A percentile compares a stretch with the other conserved stretches of the same genome.
Conservation (phyloP, 2,888 invertebrate genomes). For the Drosophila testacea region DNA sequence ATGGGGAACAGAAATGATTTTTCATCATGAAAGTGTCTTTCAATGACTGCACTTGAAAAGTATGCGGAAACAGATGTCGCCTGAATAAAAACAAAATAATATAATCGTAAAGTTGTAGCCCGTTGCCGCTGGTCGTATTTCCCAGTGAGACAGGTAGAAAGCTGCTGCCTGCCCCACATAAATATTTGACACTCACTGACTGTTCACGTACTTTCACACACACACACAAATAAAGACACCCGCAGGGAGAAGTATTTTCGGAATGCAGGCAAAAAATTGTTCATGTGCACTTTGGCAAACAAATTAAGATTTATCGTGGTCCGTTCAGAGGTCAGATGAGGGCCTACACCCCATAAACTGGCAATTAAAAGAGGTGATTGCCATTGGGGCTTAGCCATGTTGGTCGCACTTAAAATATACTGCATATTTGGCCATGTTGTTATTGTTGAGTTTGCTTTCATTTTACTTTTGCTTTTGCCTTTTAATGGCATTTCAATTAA, state of each 20-base stretch:
- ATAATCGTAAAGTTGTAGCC: slow-evolving; percentile 26
- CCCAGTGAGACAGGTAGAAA: neutral
- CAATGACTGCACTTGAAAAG: slow-evolving; percentile 9
- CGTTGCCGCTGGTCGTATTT: neutral
- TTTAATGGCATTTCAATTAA: slow-evolving; percentile 73
- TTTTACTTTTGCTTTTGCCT: slow-evolving; percentile 24
- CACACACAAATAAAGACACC: slow-evolving; percentile 10
- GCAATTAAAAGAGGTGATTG: slow-evolving; percentile 34
- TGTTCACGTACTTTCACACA: slow-evolving; percentile 6
- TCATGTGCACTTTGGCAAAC: slow-evolving; percentile 71
- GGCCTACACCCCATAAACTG: slow-evolving; percentile 34
- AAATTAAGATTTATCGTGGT: slow-evolving; percentile 76
- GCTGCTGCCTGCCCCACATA: slow-evolving; percentile 19
- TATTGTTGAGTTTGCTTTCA: slow-evolving; percentile 6
- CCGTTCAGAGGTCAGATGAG: slow-evolving; percentile 32
- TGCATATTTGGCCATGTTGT: slow-evolving; percentile 38
- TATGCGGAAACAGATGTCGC: slow-evolving; percentile 20
- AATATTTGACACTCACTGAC: slow-evolving; percentile 43
- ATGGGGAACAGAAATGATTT: slow-evolving; percentile 2
- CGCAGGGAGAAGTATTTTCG: slow-evolving; percentile 9
- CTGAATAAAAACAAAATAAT: slow-evolving; percentile 28
- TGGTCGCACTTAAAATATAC: slow-evolving; percentile 42
- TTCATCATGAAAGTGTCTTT: slow-evolving; percentile 7
- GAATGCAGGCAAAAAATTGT: slow-evolving; percentile 54
- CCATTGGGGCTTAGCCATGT: slow-evolving; percentile 7